These are phyloP conservation scores for Acheta domesticus DNA, from an alignment of 2,888 invertebrate species.

Conservation along the genomic window DNA sequence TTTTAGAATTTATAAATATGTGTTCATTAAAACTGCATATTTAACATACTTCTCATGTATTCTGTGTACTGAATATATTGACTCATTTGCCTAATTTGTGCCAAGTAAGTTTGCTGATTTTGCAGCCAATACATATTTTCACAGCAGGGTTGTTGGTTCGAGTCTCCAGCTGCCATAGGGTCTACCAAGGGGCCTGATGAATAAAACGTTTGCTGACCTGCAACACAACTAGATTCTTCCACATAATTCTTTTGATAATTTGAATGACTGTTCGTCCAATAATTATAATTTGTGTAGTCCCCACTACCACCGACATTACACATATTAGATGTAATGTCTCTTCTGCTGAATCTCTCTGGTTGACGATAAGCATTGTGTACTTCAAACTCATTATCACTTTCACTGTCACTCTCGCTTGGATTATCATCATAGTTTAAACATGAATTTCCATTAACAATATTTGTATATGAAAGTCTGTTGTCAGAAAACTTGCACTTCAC, in stretches of 20 bases:
- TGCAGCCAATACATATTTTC: not conserved
- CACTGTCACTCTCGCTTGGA: no score
- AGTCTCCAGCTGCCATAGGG: not conserved
- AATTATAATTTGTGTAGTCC: no score
- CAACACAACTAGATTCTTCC: not conserved
- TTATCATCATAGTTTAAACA: no score
- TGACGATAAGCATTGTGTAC: no score
- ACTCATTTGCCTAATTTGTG: slow-evolving; percentile 27
- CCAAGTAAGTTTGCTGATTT: slow-evolving; percentile 12
- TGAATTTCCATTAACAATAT: no score
- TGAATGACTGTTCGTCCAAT: no score
- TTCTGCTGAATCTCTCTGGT: no score
- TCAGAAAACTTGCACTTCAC: no score
- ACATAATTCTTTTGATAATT: not conserved
- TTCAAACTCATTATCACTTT: no score
- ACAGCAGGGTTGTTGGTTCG: not conserved
- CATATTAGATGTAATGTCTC: not conserved
- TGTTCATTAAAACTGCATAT: not conserved
- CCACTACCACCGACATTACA: no score
- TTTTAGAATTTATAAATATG: not conserved
- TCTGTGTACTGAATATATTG: slow-evolving; percentile 30
- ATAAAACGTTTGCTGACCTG: not conserved
- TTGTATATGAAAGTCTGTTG: no score
- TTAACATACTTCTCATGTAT: slow-evolving; percentile 29
- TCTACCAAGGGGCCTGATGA: not conserved